Conservation (phyloP, 2,888 invertebrate genomes). For the Apotomis betuletana region DNA sequence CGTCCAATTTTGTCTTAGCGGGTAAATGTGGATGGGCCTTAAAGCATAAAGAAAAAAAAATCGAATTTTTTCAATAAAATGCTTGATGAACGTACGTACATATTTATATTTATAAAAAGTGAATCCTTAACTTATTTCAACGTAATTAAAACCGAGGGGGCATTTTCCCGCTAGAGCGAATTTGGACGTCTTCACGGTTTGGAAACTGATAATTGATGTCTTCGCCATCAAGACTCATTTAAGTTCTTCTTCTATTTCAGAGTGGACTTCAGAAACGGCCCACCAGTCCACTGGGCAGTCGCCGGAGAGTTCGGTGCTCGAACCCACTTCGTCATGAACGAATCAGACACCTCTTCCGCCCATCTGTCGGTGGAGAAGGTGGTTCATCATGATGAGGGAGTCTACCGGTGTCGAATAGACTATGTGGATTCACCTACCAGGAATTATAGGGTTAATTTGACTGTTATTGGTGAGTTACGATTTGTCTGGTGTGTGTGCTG, state of each 20-base stretch:
- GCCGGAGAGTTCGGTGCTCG: constrained; percentile 90
- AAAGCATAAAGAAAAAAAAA: no score
- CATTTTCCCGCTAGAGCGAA: no score
- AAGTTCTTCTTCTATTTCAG: constrained; percentile 73
- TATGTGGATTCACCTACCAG: constrained; percentile 94
- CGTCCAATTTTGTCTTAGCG: no score
- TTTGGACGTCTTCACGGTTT: no score
- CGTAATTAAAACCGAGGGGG: no score
- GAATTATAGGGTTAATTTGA: constrained; percentile 93
- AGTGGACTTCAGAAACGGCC: constrained; percentile 90
- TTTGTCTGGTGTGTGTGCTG: background rate
- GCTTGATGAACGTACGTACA: no score
- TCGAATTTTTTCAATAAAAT: no score
- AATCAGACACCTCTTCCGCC: constrained; percentile 87
- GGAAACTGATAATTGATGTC: no score
- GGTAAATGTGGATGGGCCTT: no score
- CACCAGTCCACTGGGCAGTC: constrained; percentile 90
- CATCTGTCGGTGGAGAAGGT: constrained; percentile 89
- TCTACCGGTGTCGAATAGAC: constrained; percentile 94
- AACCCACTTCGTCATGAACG: constrained; percentile 89
- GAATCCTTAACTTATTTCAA: no score
- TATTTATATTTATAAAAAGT: no score
- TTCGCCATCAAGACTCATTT: background rate
- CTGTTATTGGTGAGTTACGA: constrained; percentile 89
- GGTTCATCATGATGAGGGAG: constrained; percentile 89